These are phyloP conservation scores for Mythimna vitellina DNA, from an alignment of 2,888 invertebrate genomes.

Conservation along the genomic window DNA sequence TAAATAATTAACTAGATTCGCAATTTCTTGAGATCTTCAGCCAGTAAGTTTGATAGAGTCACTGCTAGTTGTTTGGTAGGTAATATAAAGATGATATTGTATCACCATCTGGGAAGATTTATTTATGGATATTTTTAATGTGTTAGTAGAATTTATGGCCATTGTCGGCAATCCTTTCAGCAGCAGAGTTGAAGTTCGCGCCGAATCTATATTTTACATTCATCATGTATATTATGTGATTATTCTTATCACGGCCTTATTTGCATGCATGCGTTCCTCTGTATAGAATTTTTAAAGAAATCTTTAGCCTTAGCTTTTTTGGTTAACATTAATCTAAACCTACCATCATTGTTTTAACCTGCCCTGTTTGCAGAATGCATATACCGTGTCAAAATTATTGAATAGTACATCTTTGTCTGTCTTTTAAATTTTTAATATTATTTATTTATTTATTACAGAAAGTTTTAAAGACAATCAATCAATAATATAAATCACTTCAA, in stretches of 20 bases:
- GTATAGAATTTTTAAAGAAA: constrained; percentile 51
- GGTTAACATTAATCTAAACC: constrained; percentile 16
- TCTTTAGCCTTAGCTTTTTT: constrained; percentile 33
- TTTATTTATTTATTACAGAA: no score
- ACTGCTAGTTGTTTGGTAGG: constrained; percentile 25
- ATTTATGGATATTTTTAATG: constrained; percentile 53
- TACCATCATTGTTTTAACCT: neutral
- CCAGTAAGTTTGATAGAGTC: neutral
- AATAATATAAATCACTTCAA: neutral
- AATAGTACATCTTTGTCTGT: no score
- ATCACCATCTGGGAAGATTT: constrained; percentile 47
- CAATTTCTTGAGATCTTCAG: neutral
- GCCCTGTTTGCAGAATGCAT: no score
- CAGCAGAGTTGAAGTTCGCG: constrained; percentile 51
- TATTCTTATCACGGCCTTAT: constrained; percentile 63
- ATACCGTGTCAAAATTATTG: no score
- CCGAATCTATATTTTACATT: constrained; percentile 53
- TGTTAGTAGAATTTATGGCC: constrained; percentile 60
- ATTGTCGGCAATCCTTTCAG: constrained; percentile 60
- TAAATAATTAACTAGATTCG: neutral
- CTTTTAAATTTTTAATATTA: no score
- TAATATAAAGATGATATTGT: constrained; percentile 17
- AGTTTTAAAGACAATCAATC: no score
- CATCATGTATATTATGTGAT: constrained; percentile 59
- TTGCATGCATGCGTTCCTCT: constrained; percentile 57